Evolutionary conservation across 1,140 invertebrate genomes (phyloP).

Genomic region (Eurytemora carolleeae): DNA sequence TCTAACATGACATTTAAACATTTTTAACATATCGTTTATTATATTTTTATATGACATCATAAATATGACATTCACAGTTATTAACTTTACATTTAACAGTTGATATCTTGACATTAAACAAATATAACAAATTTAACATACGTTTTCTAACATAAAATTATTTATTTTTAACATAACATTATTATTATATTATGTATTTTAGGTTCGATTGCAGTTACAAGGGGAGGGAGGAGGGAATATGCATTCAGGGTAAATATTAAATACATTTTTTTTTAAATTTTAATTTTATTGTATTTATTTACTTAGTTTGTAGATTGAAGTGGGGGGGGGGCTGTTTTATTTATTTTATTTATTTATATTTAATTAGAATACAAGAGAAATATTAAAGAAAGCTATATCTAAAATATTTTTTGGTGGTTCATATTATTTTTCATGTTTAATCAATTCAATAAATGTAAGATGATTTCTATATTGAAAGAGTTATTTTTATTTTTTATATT

Average conservation of each 20-base stretch:
- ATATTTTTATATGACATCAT: neutral
- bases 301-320: too few relatives aligned
- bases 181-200: constrained; percentile 12
- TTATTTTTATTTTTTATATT: too few relatives aligned
- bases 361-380: neutral
- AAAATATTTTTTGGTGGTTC: neutral
- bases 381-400: neutral
- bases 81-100: neutral
- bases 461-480: too few relatives aligned
- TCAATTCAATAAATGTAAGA: too few relatives aligned
- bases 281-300: neutral
- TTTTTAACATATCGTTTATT: neutral
- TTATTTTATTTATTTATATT: too few relatives aligned
- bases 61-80: neutral
- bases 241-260: neutral
- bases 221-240: constrained; percentile 16
- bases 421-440: too few relatives aligned
- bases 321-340: too few relatives aligned
- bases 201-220: constrained; percentile 17
- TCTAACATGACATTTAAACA: too few relatives aligned
- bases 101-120: neutral
- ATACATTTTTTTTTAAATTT: neutral
- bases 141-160: neutral
- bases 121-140: neutral
- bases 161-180: neutral